These are phyloP conservation scores for Aphodius granarius DNA, from an alignment of 2,888 invertebrate genomes.

Conservation along the genomic window DNA sequence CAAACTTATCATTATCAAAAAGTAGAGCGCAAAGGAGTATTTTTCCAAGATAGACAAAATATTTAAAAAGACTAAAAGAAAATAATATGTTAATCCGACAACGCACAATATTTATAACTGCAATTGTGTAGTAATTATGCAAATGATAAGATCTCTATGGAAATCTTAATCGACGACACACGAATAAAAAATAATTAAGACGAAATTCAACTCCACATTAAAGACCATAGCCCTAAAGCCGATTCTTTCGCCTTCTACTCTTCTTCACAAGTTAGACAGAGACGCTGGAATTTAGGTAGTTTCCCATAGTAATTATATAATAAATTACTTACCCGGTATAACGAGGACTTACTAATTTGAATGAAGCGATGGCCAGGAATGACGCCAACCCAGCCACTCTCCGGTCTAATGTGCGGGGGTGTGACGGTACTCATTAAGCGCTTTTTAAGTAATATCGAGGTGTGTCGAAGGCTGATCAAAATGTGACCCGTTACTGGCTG, in stretches of 20 bases:
- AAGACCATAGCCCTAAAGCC: neutral
- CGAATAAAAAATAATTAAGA: neutral
- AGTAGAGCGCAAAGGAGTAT: too few relatives aligned
- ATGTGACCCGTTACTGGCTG: neutral
- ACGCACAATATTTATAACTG: neutral
- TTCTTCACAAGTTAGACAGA: neutral
- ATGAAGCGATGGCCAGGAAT: constrained; percentile 3
- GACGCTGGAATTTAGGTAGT: neutral
- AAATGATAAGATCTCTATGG: neutral
- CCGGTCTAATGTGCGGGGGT: constrained; percentile 9
- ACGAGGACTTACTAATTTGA: constrained; percentile 3
- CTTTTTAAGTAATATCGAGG: constrained; percentile 24
- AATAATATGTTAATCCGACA: neutral
- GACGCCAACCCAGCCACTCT: neutral
- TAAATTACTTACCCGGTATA: constrained; percentile 9
- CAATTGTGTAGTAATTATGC: neutral
- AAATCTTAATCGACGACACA: neutral
- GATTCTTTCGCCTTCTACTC: neutral
- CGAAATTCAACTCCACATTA: neutral
- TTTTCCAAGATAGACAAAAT: neutral
- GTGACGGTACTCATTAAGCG: constrained; percentile 22
- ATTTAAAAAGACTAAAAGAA: neutral
- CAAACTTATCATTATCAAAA: too few relatives aligned
- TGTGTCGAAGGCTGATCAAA: constrained; percentile 19
- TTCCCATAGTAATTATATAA: constrained; percentile 13